These are phyloP conservation scores for Henicopernis longicauda DNA, from an alignment of 2,113 vertebrate genomes.

Conservation along the genomic window DNA sequence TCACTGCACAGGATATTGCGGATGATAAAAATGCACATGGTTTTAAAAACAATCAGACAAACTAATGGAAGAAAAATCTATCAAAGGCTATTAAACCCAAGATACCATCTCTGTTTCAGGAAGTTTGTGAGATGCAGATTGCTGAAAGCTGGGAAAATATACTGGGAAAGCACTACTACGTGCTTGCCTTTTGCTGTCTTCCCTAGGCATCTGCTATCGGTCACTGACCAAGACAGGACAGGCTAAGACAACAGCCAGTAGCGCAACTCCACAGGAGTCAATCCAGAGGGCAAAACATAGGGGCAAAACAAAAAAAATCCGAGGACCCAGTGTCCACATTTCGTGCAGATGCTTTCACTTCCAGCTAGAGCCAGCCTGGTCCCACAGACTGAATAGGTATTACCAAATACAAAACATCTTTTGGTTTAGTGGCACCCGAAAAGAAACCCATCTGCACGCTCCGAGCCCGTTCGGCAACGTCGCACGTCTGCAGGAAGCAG, in stretches of 20 bases:
- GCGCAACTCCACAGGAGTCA: fast-evolving
- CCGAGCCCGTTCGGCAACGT: fast-evolving
- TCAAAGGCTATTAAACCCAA: conserved; percentile 3
- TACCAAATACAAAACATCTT: background rate
- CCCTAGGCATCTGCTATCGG: background rate
- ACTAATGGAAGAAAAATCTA: conserved; percentile 52
- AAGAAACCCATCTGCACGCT: fast-evolving
- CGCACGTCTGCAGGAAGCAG: background rate
- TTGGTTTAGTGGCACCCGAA: background rate
- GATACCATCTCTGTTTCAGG: conserved; percentile 54
- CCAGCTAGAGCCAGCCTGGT: background rate
- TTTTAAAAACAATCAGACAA: conserved; percentile 27
- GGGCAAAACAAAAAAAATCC: too few relatives aligned
- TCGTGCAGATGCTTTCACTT: background rate
- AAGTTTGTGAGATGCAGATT: conserved; percentile 53
- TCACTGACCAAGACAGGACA: background rate
- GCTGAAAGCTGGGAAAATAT: conserved; percentile 40
- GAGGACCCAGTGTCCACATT: background rate
- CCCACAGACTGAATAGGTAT: background rate
- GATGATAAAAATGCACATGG: background rate
- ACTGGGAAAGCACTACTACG: background rate
- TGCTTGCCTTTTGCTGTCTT: background rate
- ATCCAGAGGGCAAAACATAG: fast-evolving
- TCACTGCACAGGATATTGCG: background rate
- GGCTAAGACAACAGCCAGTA: background rate